These are phyloP conservation scores for Synergus laeviventris DNA, from an alignment of 2,888 invertebrate genomes.

Conservation along the genomic window DNA sequence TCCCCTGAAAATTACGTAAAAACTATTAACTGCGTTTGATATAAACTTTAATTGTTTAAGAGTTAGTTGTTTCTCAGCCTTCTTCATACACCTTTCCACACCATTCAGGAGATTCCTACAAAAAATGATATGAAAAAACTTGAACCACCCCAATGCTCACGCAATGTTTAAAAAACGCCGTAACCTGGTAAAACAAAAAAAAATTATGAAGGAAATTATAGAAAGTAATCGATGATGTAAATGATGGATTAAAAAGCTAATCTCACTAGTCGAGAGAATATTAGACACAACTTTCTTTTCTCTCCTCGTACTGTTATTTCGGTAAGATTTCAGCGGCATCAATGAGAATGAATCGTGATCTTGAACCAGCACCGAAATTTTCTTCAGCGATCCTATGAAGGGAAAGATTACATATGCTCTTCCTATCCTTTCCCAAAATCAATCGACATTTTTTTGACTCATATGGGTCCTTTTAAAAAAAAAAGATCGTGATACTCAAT, in stretches of 20 bases:
- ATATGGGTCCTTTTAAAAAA: neutral
- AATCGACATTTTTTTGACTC: neutral
- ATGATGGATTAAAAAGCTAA: neutral
- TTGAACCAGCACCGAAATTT: slow-evolving; percentile 20
- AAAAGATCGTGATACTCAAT: neutral
- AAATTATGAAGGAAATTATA: neutral
- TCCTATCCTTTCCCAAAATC: neutral
- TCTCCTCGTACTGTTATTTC: slow-evolving; percentile 14
- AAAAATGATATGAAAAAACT: neutral
- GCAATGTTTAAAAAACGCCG: neutral
- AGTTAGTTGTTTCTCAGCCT: neutral
- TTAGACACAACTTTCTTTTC: slow-evolving; percentile 31
- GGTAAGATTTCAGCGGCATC: slow-evolving; percentile 44
- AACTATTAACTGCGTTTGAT: too few relatives aligned
- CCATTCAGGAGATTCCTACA: neutral
- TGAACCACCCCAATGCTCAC: neutral
- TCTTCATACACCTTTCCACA: neutral
- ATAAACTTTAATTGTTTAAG: too few relatives aligned
- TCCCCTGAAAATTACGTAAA: neutral
- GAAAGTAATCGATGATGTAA: neutral
- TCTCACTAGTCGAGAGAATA: slow-evolving; percentile 22
- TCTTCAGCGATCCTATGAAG: neutral
- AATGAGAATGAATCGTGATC: slow-evolving; percentile 48
- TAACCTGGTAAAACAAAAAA: neutral
- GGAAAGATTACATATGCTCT: neutral